These are phyloP conservation scores for Cettia cetti DNA, from an alignment of 2,113 vertebrate genomes.

Conservation along the genomic window DNA sequence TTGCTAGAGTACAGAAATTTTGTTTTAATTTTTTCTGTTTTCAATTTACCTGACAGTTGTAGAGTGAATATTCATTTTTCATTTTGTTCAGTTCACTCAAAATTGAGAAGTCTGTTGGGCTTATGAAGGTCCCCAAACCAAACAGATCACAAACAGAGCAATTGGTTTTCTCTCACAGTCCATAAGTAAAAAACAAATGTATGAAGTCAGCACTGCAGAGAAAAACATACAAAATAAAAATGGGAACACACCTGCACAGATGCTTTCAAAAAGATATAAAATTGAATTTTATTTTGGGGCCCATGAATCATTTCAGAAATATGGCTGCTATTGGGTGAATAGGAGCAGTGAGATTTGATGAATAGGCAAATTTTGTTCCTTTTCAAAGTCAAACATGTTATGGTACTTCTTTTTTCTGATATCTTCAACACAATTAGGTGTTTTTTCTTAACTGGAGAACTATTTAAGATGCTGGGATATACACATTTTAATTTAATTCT, in stretches of 20 bases:
- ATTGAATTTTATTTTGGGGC: neutral
- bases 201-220: neutral
- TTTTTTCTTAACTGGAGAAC: neutral
- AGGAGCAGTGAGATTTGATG: neutral
- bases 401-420: neutral
- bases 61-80: neutral
- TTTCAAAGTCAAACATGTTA: neutral
- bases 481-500: conserved; percentile 5
- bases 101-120: neutral
- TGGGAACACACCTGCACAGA: neutral
- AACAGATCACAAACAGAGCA: neutral
- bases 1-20: neutral
- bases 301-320: neutral
- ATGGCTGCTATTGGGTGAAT: neutral
- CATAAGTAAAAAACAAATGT: neutral
- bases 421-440: neutral
- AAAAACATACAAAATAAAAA: neutral
- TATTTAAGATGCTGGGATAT: neutral
- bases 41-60: neutral
- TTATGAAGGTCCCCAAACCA: neutral
- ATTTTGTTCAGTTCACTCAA: neutral
- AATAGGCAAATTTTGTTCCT: neutral
- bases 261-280: neutral
- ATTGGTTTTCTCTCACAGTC: neutral
- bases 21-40: neutral